Evolutionary conservation across 1,140 invertebrate genomes (phyloP).

Genomic region (Papilio helenus): DNA sequence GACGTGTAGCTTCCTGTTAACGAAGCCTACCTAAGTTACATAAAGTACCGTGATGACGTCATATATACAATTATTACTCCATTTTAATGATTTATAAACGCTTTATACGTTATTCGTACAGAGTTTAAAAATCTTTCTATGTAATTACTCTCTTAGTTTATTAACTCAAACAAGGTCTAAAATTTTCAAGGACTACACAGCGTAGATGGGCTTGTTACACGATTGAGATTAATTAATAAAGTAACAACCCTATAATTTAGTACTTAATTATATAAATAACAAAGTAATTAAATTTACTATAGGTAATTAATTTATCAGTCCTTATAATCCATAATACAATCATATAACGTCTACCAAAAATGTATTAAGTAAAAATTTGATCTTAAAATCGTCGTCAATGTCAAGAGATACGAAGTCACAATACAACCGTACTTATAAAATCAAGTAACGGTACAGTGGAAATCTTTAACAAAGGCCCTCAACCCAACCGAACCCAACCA

Average conservation of each 20-base stretch:
- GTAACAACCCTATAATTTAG: neutral
- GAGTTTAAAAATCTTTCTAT: neutral
- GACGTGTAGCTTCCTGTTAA: slow-evolving; percentile 6
- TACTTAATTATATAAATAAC: neutral
- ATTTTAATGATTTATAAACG: neutral
- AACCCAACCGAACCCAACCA: slow-evolving; percentile 5
- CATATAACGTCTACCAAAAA: too few species aligned
- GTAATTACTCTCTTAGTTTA: neutral
- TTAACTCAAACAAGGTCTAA: neutral
- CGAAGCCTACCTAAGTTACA: neutral
- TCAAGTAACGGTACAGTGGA: neutral
- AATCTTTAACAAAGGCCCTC: slow-evolving; percentile 6
- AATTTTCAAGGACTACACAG: neutral
- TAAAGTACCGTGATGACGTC: neutral
- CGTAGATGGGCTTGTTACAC: neutral
- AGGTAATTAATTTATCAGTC: too few species aligned
- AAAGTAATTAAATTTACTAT: neutral
- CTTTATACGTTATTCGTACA: neutral
- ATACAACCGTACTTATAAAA: neutral
- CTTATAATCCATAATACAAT: too few species aligned
- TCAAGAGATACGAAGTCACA: neutral
- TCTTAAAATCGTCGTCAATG: neutral
- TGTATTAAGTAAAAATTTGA: neutral
- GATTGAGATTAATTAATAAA: slow-evolving; percentile 5
- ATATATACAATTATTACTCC: neutral